phyloP scores from a whole-genome alignment of 2,888 invertebrate species.

The Philhelius pedissequus region DNA sequence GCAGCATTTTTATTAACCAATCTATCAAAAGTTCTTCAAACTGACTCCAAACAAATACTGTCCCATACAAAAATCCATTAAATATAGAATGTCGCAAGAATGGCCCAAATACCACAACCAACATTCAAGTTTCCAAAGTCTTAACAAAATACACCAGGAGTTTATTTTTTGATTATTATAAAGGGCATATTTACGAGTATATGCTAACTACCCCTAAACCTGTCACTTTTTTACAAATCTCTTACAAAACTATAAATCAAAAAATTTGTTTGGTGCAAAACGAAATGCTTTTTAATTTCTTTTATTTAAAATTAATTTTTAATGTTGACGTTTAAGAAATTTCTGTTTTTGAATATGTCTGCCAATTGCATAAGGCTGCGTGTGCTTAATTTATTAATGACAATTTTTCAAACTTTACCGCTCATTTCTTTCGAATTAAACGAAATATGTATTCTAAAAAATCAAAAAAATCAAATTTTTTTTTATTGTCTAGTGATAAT shows the following conservation, averaged over 20 bases:
- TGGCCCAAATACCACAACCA: background rate
- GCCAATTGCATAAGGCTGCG: conserved; percentile 48
- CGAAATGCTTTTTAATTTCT: background rate
- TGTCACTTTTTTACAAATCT: background rate
- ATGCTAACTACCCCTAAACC: background rate
- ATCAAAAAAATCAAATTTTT: conserved; percentile 1
- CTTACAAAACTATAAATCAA: background rate
- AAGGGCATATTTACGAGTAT: background rate
- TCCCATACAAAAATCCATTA: background rate
- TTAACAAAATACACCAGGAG: too few relatives aligned
- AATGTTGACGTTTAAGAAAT: conserved; percentile 9
- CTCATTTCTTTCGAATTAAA: background rate
- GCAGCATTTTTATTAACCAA: background rate
- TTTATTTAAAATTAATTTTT: background rate
- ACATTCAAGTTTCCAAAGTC: background rate
- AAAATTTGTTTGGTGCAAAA: background rate
- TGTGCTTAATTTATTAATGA: conserved; percentile 25
- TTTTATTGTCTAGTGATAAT: conserved; percentile 30
- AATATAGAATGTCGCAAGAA: background rate
- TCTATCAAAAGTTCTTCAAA: background rate
- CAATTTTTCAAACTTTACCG: conserved; percentile 56
- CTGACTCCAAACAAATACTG: background rate
- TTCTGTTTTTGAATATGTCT: background rate
- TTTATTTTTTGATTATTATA: background rate
- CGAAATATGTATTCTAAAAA: background rate